These are phyloP conservation scores for Streptopelia turtur DNA, from an alignment of 2,797 vertebrate species.

Conservation along the genomic window DNA sequence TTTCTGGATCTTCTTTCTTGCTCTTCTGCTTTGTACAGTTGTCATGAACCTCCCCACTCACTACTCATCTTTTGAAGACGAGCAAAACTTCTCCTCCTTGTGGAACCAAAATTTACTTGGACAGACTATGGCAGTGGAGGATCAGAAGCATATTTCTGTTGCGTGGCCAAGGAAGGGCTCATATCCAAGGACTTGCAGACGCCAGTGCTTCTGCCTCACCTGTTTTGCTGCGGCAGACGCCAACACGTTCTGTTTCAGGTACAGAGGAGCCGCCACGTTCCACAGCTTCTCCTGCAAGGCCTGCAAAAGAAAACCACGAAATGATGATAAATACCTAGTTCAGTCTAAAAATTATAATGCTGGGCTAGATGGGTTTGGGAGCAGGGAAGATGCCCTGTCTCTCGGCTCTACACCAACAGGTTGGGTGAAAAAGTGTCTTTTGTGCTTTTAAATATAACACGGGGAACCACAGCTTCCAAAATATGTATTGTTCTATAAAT, in stretches of 20 bases:
- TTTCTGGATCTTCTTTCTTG: not conserved
- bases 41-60: not conserved
- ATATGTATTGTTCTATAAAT: not conserved
- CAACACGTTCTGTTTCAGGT: constrained; percentile 92
- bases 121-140: not conserved
- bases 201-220: constrained; percentile 73
- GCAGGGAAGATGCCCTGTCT: not conserved
- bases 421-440: not conserved
- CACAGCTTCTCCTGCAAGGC: constrained; percentile 96
- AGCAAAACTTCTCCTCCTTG: not conserved
- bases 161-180: not conserved
- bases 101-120: not conserved
- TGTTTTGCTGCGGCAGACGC: constrained; percentile 90
- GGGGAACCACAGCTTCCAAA: not conserved
- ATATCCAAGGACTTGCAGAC: not conserved
- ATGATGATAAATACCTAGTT: not conserved
- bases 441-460: not conserved
- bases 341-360: not conserved
- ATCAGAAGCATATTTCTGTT: accelerated
- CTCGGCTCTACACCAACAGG: not conserved
- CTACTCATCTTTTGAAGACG: not conserved
- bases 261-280: constrained; percentile 93
- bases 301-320: constrained; percentile 65
- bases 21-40: not conserved
- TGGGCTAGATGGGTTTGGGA: not conserved